phyloP scores from a whole-genome alignment of 2,888 invertebrate species.

The Drosophila koepferae region DNA sequence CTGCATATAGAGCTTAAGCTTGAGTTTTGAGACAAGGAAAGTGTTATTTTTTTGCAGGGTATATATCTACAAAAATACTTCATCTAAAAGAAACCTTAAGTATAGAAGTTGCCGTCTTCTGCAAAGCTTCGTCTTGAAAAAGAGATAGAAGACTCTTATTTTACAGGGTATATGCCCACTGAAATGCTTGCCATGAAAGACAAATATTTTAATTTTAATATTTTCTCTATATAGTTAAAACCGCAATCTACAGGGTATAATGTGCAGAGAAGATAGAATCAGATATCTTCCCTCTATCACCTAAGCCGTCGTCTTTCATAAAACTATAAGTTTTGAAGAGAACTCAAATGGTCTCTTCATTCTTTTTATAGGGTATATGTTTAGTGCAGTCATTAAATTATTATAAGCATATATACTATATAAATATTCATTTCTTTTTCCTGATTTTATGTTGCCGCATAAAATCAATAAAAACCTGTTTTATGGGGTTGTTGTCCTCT shows the following conservation, averaged over 20 bases:
- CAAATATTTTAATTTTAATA: too few relatives aligned
- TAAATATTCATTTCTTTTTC: not conserved
- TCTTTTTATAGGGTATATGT: not conserved
- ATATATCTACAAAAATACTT: too few relatives aligned
- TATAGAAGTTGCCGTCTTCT: too few relatives aligned
- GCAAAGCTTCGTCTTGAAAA: too few relatives aligned
- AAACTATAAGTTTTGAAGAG: not conserved
- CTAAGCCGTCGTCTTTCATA: not conserved
- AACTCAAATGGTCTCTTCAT: not conserved
- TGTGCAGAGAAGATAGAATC: not conserved
- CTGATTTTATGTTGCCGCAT: not conserved
- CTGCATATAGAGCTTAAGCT: too few relatives aligned
- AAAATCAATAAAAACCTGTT: conserved; percentile 28
- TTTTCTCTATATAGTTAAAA: too few relatives aligned
- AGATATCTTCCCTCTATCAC: not conserved
- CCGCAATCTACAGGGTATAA: not conserved
- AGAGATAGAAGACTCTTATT: not conserved
- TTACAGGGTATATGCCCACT: not conserved
- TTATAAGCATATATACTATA: not conserved
- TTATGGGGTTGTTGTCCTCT: conserved; percentile 4
- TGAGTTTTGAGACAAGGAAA: too few relatives aligned
- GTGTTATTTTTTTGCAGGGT: too few relatives aligned
- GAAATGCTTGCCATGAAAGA: too few relatives aligned
- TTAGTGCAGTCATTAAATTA: not conserved
- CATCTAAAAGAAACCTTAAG: too few relatives aligned